Evolutionary conservation across 2,797 vertebrate genomes (phyloP).

Genomic region (Lepus oiostolus): DNA sequence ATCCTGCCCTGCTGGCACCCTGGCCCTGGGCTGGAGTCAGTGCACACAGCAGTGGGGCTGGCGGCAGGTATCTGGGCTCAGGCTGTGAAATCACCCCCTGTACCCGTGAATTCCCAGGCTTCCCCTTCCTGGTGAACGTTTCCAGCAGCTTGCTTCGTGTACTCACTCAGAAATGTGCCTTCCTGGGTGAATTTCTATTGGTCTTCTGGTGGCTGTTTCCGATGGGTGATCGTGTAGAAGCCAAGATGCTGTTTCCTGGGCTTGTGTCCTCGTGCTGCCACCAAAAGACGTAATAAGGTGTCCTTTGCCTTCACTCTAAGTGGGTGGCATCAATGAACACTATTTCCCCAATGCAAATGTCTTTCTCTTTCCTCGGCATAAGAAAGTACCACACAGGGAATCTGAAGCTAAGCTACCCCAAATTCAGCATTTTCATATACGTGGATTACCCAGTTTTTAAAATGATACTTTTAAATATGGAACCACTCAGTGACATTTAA

Average conservation of each 20-base stretch:
- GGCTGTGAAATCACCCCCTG: background rate
- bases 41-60: background rate
- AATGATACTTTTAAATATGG: conserved; percentile 13
- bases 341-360: background rate
- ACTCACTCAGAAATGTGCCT: conserved; percentile 8
- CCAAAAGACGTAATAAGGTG: background rate
- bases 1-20: background rate
- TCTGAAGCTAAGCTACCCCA: background rate
- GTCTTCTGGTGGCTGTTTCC: background rate
- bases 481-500: background rate
- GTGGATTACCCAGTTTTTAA: background rate
- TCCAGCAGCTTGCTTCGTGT: background rate
- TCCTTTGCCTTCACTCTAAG: background rate
- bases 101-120: conserved; percentile 6
- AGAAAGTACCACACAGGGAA: background rate
- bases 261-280: background rate
- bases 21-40: background rate
- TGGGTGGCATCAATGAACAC: background rate
- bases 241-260: background rate
- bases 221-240: background rate
- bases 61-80: background rate
- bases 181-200: conserved; percentile 8
- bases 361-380: background rate
- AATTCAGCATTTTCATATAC: conserved; percentile 3
- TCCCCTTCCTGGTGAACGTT: conserved; percentile 38